Conservation (phyloP, 1,140 invertebrate genomes). For the Drosophila suzukii region DNA sequence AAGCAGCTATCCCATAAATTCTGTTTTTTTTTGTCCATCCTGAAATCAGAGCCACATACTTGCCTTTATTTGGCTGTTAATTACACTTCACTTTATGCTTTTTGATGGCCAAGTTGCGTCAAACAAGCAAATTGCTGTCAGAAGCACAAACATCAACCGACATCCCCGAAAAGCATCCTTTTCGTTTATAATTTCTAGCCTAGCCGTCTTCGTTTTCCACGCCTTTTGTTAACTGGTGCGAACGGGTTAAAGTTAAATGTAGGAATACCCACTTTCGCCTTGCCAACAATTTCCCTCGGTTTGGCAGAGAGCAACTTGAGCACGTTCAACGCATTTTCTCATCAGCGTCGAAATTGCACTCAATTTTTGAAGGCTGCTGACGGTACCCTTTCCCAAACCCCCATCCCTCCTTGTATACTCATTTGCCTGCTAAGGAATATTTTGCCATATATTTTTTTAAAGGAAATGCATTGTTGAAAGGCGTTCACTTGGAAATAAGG, state of each 20-base stretch:
- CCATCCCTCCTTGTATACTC: conserved; percentile 32
- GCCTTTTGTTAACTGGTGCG: conserved; percentile 65
- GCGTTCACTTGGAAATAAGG: conserved; percentile 3
- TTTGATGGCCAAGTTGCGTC: conserved; percentile 17
- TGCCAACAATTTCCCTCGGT: conserved; percentile 19
- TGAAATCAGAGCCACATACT: conserved; percentile 47
- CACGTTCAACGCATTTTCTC: conserved; percentile 83
- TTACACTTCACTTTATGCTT: conserved; percentile 29
- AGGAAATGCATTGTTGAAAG: conserved; percentile 44
- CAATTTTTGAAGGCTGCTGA: conserved; percentile 79
- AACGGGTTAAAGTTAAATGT: conserved; percentile 71
- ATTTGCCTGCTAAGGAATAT: conserved; percentile 23
- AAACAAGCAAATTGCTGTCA: conserved; percentile 55
- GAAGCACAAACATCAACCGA: conserved; percentile 27
- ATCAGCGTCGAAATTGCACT: conserved; percentile 83
- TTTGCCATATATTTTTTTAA: conserved; percentile 27
- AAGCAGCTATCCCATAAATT: conserved; percentile 27
- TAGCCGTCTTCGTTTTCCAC: conserved; percentile 20
- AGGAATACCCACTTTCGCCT: conserved; percentile 12
- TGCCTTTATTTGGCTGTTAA: conserved; percentile 25
- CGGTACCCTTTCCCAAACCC: conserved; percentile 8
- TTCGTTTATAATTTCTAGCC: conserved; percentile 59
- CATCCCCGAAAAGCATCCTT: conserved; percentile 5
- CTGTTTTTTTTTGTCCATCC: background rate
- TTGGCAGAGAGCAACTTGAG: conserved; percentile 71